Conservation (phyloP, 2,888 invertebrate genomes). For the Mamestra brassicae region DNA sequence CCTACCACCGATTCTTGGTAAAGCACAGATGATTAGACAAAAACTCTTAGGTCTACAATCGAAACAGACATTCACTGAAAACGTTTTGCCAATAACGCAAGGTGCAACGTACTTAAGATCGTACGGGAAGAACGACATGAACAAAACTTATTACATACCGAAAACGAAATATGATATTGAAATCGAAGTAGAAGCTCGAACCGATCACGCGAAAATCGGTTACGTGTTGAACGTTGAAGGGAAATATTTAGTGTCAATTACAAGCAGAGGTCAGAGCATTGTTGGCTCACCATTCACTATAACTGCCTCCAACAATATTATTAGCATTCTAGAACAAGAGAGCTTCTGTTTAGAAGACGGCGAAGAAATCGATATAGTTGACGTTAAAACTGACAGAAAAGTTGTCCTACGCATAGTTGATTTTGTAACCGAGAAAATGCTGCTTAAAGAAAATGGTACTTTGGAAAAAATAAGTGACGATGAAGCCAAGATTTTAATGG, state of each 20-base stretch:
- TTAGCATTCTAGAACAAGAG: constrained; percentile 81
- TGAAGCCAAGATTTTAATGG: constrained; percentile 84
- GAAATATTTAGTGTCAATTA: constrained; percentile 90
- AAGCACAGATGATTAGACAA: constrained; percentile 86
- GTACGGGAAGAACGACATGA: constrained; percentile 87
- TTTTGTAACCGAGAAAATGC: constrained; percentile 91
- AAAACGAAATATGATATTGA: constrained; percentile 89
- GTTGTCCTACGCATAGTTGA: constrained; percentile 89
- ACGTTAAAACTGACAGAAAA: constrained; percentile 85
- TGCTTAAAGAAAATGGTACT: constrained; percentile 88
- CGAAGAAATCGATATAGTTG: constrained; percentile 88
- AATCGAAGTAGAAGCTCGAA: constrained; percentile 85
- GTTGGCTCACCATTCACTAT: constrained; percentile 91
- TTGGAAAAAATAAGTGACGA: constrained; percentile 87
- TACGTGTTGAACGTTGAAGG: constrained; percentile 89
- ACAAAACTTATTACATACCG: constrained; percentile 87
- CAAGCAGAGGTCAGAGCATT: constrained; percentile 89
- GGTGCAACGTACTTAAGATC: constrained; percentile 85
- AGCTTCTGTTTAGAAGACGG: constrained; percentile 85
- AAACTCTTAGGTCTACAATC: constrained; percentile 84
- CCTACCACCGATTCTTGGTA: constrained; percentile 86
- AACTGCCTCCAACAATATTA: constrained; percentile 83
- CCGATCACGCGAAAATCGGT: constrained; percentile 88
- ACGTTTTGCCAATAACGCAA: constrained; percentile 84
- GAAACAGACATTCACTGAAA: constrained; percentile 82